phyloP scores from a whole-genome alignment of 2,797 vertebrate species.

The Chelonia mydas region DNA sequence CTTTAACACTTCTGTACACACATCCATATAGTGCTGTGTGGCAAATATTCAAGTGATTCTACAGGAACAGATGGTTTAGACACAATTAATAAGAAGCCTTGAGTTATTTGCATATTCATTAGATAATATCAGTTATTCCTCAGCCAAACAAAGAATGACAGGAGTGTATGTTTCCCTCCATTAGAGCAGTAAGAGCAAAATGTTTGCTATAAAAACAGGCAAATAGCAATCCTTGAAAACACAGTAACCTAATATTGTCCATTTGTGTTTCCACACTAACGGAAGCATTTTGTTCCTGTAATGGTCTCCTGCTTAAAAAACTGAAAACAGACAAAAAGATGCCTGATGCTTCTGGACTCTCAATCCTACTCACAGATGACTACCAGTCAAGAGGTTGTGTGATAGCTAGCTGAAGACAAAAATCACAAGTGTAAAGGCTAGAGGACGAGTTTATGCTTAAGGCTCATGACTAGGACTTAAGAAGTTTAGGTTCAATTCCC shows the following conservation, averaged over 20 bases:
- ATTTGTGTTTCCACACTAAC: constrained; percentile 31
- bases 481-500: not conserved
- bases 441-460: not conserved
- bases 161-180: constrained; percentile 46
- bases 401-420: not conserved
- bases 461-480: not conserved
- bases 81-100: constrained; percentile 64
- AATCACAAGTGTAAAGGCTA: not conserved
- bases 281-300: not conserved
- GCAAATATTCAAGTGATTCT: constrained; percentile 51
- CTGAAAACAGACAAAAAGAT: not conserved
- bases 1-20: constrained; percentile 25
- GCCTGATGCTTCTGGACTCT: not conserved
- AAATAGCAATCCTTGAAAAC: constrained; percentile 42
- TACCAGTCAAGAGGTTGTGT: not conserved
- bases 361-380: not conserved
- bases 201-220: constrained; percentile 28
- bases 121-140: constrained; percentile 71
- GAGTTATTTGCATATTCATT: constrained; percentile 75
- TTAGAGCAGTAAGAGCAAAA: constrained; percentile 65
- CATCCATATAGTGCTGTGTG: constrained; percentile 15
- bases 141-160: constrained; percentile 67
- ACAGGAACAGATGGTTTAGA: constrained; percentile 64
- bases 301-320: not conserved
- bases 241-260: constrained; percentile 11